Conservation (phyloP, 2,888 invertebrate genomes). For the Eubasilissa splendida region DNA sequence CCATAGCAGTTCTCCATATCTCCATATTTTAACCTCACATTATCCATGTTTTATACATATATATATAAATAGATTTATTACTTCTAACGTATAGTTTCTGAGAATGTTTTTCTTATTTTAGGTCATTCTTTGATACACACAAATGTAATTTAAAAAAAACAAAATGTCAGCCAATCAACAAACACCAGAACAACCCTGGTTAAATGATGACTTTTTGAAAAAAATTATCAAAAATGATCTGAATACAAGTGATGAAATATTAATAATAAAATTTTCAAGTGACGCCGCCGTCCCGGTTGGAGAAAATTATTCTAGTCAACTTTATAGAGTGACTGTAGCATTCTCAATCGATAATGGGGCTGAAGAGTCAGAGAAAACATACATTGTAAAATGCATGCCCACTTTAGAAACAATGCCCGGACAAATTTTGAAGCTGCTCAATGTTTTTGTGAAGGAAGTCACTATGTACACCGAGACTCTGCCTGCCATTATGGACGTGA, state of each 20-base stretch:
- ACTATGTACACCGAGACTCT: conserved; percentile 59
- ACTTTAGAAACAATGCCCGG: conserved; percentile 54
- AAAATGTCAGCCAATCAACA: too few relatives aligned
- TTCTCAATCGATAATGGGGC: not conserved
- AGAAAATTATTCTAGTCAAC: conserved; percentile 54
- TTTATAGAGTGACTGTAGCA: conserved; percentile 43
- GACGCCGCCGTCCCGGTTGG: conserved; percentile 46
- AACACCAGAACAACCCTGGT: not conserved
- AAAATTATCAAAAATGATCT: conserved; percentile 34
- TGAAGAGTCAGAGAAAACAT: conserved; percentile 38
- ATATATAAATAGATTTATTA: too few relatives aligned
- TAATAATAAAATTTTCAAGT: conserved; percentile 13
- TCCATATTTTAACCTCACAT: too few relatives aligned
- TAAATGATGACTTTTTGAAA: conserved; percentile 13
- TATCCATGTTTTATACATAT: too few relatives aligned
- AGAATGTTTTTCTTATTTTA: too few relatives aligned
- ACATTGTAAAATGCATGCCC: conserved; percentile 52
- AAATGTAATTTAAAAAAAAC: too few relatives aligned
- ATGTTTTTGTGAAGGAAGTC: conserved; percentile 59
- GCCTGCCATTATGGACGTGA: conserved; percentile 52
- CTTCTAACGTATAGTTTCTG: too few relatives aligned
- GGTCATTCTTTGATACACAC: too few relatives aligned
- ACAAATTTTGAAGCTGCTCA: conserved; percentile 54
- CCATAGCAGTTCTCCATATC: too few relatives aligned
- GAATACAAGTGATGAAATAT: not conserved